These are phyloP conservation scores for Drosophila affinis DNA, from an alignment of 2,888 invertebrate genomes.

Conservation along the genomic window DNA sequence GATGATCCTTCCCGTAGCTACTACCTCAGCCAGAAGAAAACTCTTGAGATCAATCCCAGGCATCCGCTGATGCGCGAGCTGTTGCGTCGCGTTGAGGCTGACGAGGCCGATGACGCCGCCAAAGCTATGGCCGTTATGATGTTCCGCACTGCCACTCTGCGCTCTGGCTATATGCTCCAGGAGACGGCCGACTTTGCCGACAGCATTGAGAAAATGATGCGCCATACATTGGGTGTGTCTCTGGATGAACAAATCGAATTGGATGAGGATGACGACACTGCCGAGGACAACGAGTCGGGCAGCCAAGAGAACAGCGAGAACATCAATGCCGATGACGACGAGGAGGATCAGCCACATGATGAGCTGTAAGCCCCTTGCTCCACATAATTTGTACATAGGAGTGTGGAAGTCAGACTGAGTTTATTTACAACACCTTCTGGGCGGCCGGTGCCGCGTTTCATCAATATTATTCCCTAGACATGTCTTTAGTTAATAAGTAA, in stretches of 20 bases:
- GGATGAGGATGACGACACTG: constrained; percentile 83
- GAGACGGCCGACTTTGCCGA: constrained; percentile 95
- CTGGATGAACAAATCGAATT: constrained; percentile 87
- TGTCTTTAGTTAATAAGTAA: constrained; percentile 62
- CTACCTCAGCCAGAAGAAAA: constrained; percentile 97
- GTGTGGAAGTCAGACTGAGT: constrained; percentile 75
- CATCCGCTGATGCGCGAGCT: constrained; percentile 98
- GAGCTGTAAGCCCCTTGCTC: constrained; percentile 85
- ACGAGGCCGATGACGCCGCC: constrained; percentile 90
- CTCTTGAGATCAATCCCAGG: constrained; percentile 97
- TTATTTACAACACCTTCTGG: constrained; percentile 45
- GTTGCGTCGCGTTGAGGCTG: constrained; percentile 90
- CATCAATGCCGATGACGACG: constrained; percentile 81
- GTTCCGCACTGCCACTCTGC: constrained; percentile 95
- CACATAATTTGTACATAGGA: constrained; percentile 59
- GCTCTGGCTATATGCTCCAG: constrained; percentile 96
- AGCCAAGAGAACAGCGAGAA: constrained; percentile 82
- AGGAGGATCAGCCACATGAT: constrained; percentile 85
- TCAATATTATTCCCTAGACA: constrained; percentile 55
- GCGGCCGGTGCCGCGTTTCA: constrained; percentile 51
- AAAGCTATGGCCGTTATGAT: constrained; percentile 94
- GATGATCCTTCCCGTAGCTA: constrained; percentile 95
- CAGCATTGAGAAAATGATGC: constrained; percentile 95
- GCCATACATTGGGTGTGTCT: constrained; percentile 90
- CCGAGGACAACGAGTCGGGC: constrained; percentile 80